These are phyloP conservation scores for Drosophila recens DNA, from an alignment of 2,888 invertebrate genomes.

Conservation along the genomic window DNA sequence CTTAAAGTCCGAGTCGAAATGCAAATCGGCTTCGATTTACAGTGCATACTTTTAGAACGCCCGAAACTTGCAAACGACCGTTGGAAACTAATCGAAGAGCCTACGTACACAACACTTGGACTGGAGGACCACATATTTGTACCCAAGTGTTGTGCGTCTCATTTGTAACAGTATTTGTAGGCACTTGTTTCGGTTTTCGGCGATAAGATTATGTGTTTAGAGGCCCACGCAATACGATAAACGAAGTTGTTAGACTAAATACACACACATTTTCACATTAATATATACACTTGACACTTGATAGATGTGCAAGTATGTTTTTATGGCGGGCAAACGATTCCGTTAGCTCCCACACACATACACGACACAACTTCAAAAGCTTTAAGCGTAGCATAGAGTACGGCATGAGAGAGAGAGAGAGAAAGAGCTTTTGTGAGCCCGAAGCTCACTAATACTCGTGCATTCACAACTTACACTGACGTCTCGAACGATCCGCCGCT, in stretches of 20 bases:
- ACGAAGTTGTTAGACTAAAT: constrained; percentile 42
- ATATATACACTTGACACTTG: not conserved
- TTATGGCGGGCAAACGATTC: not conserved
- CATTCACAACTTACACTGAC: constrained; percentile 33
- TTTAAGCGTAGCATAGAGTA: constrained; percentile 2
- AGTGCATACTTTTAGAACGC: constrained; percentile 35
- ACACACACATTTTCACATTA: not conserved
- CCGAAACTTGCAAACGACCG: constrained; percentile 46
- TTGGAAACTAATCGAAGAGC: constrained; percentile 43
- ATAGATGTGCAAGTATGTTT: constrained; percentile 1
- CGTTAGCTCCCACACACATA: not conserved
- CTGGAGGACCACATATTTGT: constrained; percentile 24
- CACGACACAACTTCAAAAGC: not conserved
- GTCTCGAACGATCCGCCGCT: not conserved
- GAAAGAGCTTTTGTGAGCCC: not conserved
- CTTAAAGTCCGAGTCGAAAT: not conserved
- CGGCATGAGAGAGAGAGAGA: not conserved
- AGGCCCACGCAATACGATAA: constrained; percentile 38
- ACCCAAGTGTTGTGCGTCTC: not conserved
- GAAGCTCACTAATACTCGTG: not conserved
- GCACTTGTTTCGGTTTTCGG: constrained; percentile 32
- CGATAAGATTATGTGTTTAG: constrained; percentile 52
- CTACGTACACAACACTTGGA: constrained; percentile 15
- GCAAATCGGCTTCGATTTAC: not conserved
- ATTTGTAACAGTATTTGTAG: constrained; percentile 7